These are phyloP conservation scores for Harlomillsia oculata DNA, from an alignment of 1,140 invertebrate species.

Conservation along the genomic window DNA sequence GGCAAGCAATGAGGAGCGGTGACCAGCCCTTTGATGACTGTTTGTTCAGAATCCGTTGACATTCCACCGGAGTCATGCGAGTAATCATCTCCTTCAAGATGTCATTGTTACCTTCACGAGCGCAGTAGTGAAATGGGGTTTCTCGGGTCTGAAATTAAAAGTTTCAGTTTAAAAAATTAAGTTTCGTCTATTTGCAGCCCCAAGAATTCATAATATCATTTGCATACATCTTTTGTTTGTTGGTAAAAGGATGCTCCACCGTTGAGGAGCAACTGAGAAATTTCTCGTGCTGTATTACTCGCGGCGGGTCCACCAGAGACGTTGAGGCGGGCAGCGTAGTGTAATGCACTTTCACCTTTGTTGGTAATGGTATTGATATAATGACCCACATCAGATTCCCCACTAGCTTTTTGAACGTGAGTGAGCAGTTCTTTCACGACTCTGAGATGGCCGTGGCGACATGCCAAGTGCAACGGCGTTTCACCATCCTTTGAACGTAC, in stretches of 20 bases:
- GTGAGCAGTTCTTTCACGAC: constrained; percentile 74
- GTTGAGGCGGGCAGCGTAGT: constrained; percentile 72
- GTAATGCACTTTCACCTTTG: constrained; percentile 85
- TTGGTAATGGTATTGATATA: constrained; percentile 75
- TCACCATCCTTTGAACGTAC: constrained; percentile 92
- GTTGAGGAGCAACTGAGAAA: constrained; percentile 77
- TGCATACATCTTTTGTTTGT: constrained; percentile 58
- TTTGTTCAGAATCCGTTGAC: constrained; percentile 86
- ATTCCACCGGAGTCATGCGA: constrained; percentile 71
- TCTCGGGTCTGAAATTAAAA: constrained; percentile 59
- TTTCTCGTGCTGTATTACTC: constrained; percentile 72
- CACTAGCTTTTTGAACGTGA: constrained; percentile 67
- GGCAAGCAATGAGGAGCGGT: constrained; percentile 82
- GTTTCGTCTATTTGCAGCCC: not conserved
- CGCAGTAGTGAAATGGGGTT: constrained; percentile 90
- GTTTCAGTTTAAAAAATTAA: constrained; percentile 3
- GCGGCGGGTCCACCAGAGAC: not conserved
- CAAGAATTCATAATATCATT: not conserved
- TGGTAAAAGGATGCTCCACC: constrained; percentile 78
- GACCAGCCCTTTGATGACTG: constrained; percentile 90
- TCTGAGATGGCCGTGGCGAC: constrained; percentile 61
- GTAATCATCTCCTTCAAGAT: constrained; percentile 86
- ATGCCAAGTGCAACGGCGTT: constrained; percentile 85
- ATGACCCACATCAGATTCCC: constrained; percentile 55
- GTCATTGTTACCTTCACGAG: constrained; percentile 88